phyloP scores from a whole-genome alignment of 2,797 vertebrate species.

The Carapus acus region DNA sequence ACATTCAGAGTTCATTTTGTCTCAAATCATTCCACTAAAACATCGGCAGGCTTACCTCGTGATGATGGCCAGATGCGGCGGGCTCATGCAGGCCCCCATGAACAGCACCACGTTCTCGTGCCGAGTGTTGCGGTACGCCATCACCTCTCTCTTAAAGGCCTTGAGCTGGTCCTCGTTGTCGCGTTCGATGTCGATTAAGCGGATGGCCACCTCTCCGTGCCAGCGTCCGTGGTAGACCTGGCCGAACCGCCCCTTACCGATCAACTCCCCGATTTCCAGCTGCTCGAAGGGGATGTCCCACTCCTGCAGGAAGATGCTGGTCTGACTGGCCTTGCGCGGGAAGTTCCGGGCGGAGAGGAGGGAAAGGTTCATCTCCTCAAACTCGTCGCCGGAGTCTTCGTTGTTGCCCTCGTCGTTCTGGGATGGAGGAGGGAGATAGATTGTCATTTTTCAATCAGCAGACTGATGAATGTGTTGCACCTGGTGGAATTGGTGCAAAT shows the following conservation, averaged over 20 bases:
- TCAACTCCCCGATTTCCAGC: conserved; percentile 94
- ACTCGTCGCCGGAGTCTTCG: conserved; percentile 93
- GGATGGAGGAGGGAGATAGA: not conserved
- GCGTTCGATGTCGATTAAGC: conserved; percentile 95
- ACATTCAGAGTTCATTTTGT: no score
- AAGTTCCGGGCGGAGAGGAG: conserved; percentile 94
- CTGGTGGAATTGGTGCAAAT: no score
- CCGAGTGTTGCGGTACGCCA: conserved; percentile 95
- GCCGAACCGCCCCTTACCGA: conserved; percentile 94
- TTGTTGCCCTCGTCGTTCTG: conserved; percentile 90
- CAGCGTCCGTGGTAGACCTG: conserved; percentile 96
- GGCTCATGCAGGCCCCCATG: conserved; percentile 99
- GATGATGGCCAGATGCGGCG: conserved; percentile 97
- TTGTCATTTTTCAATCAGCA: not conserved
- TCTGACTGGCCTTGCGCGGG: conserved; percentile 97
- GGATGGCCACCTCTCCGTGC: conserved; percentile 96
- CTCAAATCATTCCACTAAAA: not conserved
- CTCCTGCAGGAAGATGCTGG: conserved; percentile 99
- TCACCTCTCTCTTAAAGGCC: conserved; percentile 97
- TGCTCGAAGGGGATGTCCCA: conserved; percentile 99
- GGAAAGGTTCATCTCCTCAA: conserved; percentile 98
- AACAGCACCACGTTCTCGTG: conserved; percentile 99
- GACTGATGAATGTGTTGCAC: no score
- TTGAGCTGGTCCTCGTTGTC: conserved; percentile 98
- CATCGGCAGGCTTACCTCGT: conserved; percentile 77